Evolutionary conservation across 2,888 invertebrate genomes (phyloP), one percentile per base, ranked within the genome.

Genomic region (Eurytoma adleriae): DNA sequence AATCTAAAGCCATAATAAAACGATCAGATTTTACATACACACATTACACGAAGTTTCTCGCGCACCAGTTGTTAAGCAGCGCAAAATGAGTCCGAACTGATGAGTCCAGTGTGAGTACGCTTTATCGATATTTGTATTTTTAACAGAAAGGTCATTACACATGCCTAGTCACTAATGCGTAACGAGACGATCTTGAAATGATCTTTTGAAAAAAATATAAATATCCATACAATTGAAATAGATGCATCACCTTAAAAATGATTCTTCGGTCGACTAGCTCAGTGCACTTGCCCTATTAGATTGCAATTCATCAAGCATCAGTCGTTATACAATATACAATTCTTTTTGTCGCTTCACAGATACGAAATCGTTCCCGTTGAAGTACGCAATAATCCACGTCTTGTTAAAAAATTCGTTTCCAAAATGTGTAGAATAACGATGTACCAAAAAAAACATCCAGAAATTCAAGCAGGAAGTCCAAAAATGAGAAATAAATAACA

Each of bases 251-350:
- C 61, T 77, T 67, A 80, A 80, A 68, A 78, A 82, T 30, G 66
- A 83, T 82, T 59, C 69, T 79, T 79, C 81, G 76, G 73, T 83
- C 83, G 84, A 85, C 84, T 84, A 85, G 84, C 83, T 84, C 66
- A 52, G 79, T 77, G 72, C 78, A 79, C 76, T 79, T 79, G 79
- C 79, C 75, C 75, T 71, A 67, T 67, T 75, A 7, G 10, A 1
- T 10, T 40, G 67, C 78, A 71, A 81, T 71, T 75, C 67, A 75
- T 69, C 62, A 62, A 78, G 78, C 74, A 70, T 81, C 78, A 81
- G 74, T 78, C 78, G 57, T 74, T 59, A 78, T 24, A 48, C 30
- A 72, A 71, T 66, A 48, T 62, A 56, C 48, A 61, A 52, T 64
- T 54, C 12, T 24, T 50, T 20, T 67, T 20, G 30, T 71, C 4